phyloP scores from a whole-genome alignment of 1,140 invertebrate genomes.

The Gyrodactylus bullatarudis region DNA sequence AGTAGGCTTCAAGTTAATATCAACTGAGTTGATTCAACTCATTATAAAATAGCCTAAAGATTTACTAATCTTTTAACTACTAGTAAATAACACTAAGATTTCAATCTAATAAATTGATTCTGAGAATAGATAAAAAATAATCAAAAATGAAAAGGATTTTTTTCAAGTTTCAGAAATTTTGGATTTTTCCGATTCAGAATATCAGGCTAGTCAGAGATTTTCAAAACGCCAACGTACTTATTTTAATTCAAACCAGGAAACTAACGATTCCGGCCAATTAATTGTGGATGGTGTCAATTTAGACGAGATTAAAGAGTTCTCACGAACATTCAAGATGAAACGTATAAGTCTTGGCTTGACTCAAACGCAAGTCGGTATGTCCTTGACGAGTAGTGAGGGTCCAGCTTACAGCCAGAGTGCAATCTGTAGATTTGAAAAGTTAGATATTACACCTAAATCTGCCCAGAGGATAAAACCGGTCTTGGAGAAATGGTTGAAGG shows the following conservation, averaged over 20 bases:
- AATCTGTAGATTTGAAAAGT: conserved; percentile 97
- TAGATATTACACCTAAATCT: conserved; percentile 93
- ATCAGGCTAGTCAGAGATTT: background rate
- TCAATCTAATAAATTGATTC: no score
- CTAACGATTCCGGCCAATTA: background rate
- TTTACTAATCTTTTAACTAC: no score
- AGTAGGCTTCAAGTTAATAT: no score
- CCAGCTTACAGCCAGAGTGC: conserved; percentile 89
- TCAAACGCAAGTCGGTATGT: conserved; percentile 52
- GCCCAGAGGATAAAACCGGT: conserved; percentile 95
- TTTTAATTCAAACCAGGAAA: background rate
- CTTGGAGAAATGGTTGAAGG: conserved; percentile 81
- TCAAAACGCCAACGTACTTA: background rate
- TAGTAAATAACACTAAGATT: no score
- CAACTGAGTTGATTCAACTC: no score
- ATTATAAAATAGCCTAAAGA: no score
- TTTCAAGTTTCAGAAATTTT: background rate
- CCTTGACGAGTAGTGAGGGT: conserved; percentile 65
- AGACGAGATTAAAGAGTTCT: conserved; percentile 89
- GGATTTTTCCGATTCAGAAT: background rate
- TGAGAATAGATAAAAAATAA: background rate
- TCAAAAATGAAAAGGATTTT: background rate
- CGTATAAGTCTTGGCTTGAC: conserved; percentile 62
- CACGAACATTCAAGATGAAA: conserved; percentile 70
- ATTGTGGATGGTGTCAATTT: conserved; percentile 63